These are phyloP conservation scores for Ectemnius cavifrons DNA, from an alignment of 2,888 invertebrate genomes.

Conservation along the genomic window DNA sequence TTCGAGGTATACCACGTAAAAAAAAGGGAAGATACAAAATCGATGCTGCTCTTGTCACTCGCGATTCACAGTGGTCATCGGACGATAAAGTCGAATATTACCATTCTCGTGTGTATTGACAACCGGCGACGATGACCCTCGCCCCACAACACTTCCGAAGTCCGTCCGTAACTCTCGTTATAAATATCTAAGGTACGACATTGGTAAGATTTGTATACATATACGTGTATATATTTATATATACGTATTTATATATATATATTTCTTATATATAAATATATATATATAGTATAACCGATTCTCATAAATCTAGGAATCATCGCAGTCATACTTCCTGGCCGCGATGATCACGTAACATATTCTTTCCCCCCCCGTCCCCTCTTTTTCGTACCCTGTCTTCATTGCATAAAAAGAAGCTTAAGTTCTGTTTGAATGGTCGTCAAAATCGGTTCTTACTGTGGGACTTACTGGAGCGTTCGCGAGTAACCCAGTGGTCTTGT, in stretches of 20 bases:
- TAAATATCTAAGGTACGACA: conserved; percentile 51
- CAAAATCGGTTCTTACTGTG: no score
- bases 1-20: conserved; percentile 51
- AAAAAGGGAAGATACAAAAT: conserved; percentile 56
- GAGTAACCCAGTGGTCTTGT: conserved; percentile 15
- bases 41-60: conserved; percentile 21
- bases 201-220: conserved; percentile 35
- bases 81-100: conserved; percentile 17
- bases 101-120: conserved; percentile 15
- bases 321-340: conserved; percentile 17
- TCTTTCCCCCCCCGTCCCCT: no score
- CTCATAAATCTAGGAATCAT: conserved; percentile 36
- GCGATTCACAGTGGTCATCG: conserved; percentile 23
- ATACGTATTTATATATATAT: conserved; percentile 21
- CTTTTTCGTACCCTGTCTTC: conserved; percentile 39
- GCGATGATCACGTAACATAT: conserved; percentile 27
- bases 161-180: conserved; percentile 33
- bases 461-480: background rate
- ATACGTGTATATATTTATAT: conserved; percentile 11
- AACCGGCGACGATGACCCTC: conserved; percentile 27
- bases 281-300: conserved; percentile 38
- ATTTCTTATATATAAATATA: conserved; percentile 17
- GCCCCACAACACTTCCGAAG: conserved; percentile 20
- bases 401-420: conserved; percentile 37
- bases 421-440: conserved; percentile 7